Evolutionary conservation across 2,113 vertebrate species (phyloP).

Genomic region (Ursus arctos): DNA sequence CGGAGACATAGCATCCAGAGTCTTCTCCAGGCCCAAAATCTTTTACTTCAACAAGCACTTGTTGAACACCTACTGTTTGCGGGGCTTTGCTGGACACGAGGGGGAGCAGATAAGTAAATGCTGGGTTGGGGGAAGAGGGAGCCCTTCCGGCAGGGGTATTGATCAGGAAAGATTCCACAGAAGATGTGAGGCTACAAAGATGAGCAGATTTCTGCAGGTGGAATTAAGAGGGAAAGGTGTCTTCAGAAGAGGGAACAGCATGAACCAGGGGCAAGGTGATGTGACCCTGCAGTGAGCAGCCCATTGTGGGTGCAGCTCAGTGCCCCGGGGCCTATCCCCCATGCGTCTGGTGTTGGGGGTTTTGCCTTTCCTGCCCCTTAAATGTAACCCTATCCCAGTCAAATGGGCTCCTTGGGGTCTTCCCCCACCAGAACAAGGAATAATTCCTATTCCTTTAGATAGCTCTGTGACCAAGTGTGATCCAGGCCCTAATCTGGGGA

Average conservation of each 20-base stretch:
- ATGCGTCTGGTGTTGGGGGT: neutral
- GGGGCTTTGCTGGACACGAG: neutral
- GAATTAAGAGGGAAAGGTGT: neutral
- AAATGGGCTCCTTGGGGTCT: neutral
- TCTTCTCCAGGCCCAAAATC: neutral
- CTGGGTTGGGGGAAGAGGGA: neutral
- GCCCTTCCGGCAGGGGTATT: neutral
- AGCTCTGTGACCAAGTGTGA: conserved; percentile 25
- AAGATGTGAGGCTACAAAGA: neutral
- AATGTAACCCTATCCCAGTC: neutral
- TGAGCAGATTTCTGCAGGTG: neutral
- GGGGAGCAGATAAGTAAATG: neutral
- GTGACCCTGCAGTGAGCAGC: neutral
- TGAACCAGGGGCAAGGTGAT: neutral
- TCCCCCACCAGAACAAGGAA: neutral
- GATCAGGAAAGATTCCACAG: neutral
- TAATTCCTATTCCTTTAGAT: neutral
- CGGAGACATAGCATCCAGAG: neutral
- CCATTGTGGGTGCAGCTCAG: neutral
- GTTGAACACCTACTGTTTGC: neutral
- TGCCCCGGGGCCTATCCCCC: neutral
- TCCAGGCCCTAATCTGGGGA: neutral
- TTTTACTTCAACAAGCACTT: neutral
- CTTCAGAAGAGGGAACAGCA: neutral
- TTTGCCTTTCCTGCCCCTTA: neutral